Percentiles rank a stretch among this genome's conserved stretches.
Evolutionary conservation across 2,888 invertebrate species (phyloP).

Genomic region (Drosophila setosimentum): DNA sequence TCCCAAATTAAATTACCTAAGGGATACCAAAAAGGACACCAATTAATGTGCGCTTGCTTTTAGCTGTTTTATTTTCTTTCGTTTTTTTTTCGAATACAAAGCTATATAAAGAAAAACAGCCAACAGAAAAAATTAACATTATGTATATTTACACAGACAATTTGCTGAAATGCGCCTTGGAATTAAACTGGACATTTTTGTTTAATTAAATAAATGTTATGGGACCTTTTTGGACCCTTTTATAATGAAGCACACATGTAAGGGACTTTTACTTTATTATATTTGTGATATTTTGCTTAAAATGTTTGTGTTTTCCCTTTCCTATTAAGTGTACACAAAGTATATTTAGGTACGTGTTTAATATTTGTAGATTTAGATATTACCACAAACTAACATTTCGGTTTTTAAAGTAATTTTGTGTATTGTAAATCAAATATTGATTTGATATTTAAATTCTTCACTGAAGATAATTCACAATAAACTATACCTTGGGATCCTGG

Average conservation of each 20-base stretch:
- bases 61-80: background rate
- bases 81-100: background rate
- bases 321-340: background rate
- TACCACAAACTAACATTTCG: background rate
- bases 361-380: background rate
- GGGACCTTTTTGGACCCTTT: background rate
- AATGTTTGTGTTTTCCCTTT: background rate
- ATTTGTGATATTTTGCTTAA: no score
- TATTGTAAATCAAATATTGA: background rate
- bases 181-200: constrained; percentile 14
- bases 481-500: constrained; percentile 78
- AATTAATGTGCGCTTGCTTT: constrained; percentile 11
- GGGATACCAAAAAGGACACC: constrained; percentile 1
- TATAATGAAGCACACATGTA: background rate
- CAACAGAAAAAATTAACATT: constrained; percentile 22
- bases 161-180: constrained; percentile 26
- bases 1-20: constrained; percentile 20
- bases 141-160: constrained; percentile 41
- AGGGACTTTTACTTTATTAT: background rate
- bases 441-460: background rate
- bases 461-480: background rate
- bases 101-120: background rate
- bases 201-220: background rate
- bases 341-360: background rate
- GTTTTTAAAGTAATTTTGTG: background rate